Evolutionary conservation across 92 coral and sea anemone species (phyloP).

Genomic region (Chrysogorgia sp.): DNA sequence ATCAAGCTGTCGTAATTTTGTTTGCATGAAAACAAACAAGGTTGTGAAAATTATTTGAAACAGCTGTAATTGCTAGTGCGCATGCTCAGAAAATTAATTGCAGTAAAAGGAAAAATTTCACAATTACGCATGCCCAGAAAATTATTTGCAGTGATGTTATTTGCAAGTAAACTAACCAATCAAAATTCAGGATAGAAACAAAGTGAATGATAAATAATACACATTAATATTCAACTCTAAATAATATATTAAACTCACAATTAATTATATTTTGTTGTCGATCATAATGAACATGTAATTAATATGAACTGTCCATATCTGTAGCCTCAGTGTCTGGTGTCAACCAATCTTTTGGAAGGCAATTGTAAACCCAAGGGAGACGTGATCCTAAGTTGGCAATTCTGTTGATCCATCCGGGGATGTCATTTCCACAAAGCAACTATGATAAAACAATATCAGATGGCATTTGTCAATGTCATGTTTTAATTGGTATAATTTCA

Average conservation of each 20-base stretch:
- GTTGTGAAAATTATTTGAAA: too few relatives aligned
- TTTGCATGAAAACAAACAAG: too few relatives aligned
- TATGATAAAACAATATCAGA: constrained; percentile 15
- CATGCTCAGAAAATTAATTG: too few relatives aligned
- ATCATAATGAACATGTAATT: constrained; percentile 26
- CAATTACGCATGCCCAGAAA: too few relatives aligned
- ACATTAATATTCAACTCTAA: background rate
- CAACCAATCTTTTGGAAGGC: constrained; percentile 95
- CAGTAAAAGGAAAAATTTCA: too few relatives aligned
- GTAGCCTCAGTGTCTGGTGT: constrained; percentile 84
- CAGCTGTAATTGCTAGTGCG: too few relatives aligned
- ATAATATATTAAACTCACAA: background rate
- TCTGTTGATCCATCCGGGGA: constrained; percentile 96
- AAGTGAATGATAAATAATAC: background rate
- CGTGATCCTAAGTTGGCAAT: constrained; percentile 88
- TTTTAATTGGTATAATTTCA: background rate
- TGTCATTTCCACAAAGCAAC: constrained; percentile 85
- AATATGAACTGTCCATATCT: constrained; percentile 53
- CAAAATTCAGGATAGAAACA: too few relatives aligned
- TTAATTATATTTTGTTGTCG: constrained; percentile 70
- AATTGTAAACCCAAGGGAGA: constrained; percentile 84
- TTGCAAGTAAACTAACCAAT: too few relatives aligned
- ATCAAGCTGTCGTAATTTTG: too few relatives aligned
- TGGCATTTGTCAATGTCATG: background rate
- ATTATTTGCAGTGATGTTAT: too few relatives aligned